These are phyloP conservation scores for Leptatherina wallacei DNA, from an alignment of 2,797 vertebrate genomes.

Conservation along the genomic window DNA sequence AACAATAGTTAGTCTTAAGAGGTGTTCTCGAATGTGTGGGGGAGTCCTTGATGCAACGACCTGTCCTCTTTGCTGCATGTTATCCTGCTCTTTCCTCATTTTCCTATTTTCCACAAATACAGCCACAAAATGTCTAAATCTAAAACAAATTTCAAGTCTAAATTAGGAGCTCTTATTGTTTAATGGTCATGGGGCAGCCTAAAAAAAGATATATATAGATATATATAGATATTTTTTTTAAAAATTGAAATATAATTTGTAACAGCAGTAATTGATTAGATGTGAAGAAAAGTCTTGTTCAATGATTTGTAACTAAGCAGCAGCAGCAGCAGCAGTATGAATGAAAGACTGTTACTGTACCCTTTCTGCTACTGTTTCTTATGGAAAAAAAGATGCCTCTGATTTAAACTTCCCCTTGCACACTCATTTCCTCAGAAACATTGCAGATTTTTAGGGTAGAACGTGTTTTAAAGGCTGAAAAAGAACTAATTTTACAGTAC, in stretches of 20 bases:
- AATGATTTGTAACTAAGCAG: slow-evolving; percentile 19
- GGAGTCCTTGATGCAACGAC: neutral
- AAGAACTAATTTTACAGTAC: slow-evolving; percentile 56
- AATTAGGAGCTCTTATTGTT: neutral
- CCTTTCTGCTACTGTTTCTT: slow-evolving; percentile 14
- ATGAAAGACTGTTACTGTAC: slow-evolving; percentile 1
- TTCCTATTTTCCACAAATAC: neutral
- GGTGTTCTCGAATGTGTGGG: neutral
- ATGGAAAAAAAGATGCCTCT: slow-evolving; percentile 12
- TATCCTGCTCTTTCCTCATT: neutral
- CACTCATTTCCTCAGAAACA: slow-evolving; percentile 34
- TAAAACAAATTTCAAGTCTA: neutral
- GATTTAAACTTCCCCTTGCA: slow-evolving; percentile 38
- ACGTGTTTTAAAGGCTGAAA: slow-evolving; percentile 25
- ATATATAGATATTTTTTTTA: too few species aligned
- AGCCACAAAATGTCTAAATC: neutral
- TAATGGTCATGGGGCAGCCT: too few species aligned
- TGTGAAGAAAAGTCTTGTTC: slow-evolving; percentile 11
- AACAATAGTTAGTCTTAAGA: neutral
- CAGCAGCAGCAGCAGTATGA: slow-evolving; percentile 2
- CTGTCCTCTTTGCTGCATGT: neutral
- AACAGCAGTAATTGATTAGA: neutral
- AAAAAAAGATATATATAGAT: too few species aligned
- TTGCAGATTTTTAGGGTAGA: slow-evolving; percentile 28
- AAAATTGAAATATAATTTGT: neutral